These are phyloP conservation scores for Pterocles orientalis DNA, from an alignment of 2,113 vertebrate genomes.

Conservation along the genomic window DNA sequence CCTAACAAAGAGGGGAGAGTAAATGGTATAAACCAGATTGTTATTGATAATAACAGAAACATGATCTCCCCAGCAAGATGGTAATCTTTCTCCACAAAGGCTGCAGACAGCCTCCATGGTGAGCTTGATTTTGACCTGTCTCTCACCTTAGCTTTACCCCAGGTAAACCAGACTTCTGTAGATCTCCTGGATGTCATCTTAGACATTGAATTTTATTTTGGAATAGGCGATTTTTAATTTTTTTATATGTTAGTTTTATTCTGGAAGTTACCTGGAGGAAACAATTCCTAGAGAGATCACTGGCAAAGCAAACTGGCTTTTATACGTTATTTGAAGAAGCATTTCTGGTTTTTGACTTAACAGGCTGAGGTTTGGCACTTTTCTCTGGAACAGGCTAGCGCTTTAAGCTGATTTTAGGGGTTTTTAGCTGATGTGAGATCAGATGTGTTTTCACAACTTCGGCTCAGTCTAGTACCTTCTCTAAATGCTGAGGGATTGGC, in stretches of 20 bases:
- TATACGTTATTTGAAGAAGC: neutral
- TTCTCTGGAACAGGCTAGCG: neutral
- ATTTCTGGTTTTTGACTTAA: neutral
- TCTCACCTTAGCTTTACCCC: neutral
- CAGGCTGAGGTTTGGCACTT: neutral
- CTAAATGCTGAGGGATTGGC: neutral
- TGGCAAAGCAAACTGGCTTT: neutral
- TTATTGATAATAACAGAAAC: constrained; percentile 7
- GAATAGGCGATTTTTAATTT: neutral
- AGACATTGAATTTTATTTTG: neutral
- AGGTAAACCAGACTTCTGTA: neutral
- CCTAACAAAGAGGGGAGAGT: neutral
- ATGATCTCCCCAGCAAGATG: neutral
- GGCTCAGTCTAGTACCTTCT: neutral
- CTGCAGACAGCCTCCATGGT: neutral
- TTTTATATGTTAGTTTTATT: neutral
- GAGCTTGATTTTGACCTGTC: constrained; percentile 34
- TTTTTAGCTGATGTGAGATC: neutral
- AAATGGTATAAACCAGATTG: neutral
- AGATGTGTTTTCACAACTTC: neutral
- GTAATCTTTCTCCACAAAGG: neutral
- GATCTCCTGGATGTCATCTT: neutral
- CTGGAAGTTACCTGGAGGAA: neutral
- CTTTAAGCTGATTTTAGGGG: neutral
- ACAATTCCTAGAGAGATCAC: neutral